Evolutionary conservation across 2,888 invertebrate species (phyloP).

Genomic region (Scaeva pyrastri): DNA sequence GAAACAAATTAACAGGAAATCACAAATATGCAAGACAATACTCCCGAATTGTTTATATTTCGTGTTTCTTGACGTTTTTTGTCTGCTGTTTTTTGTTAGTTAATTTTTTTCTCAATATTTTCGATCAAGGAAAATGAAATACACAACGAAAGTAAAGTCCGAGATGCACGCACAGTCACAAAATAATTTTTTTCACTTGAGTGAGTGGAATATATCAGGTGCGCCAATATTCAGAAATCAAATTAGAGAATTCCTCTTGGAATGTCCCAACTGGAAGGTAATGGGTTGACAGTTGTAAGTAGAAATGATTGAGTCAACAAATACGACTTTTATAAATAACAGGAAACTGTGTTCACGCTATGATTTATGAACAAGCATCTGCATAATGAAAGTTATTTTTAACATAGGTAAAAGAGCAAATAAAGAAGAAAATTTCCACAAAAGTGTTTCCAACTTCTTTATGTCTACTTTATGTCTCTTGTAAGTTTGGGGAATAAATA

Average conservation of each 20-base stretch:
- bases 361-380: no score
- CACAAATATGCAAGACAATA: conserved; percentile 28
- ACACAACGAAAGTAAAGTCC: conserved; percentile 38
- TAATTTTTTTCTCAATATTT: conserved; percentile 16
- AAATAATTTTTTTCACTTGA: conserved; percentile 43
- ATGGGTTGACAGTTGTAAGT: conserved; percentile 6
- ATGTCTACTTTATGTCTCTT: no score
- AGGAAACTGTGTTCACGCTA: no score
- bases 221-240: conserved; percentile 48
- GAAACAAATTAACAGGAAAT: conserved; percentile 9
- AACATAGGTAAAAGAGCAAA: no score
- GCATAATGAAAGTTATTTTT: no score
- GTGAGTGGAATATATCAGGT: conserved; percentile 40
- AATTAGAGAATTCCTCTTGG: conserved; percentile 9
- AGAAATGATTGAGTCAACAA: neutral
- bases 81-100: neutral
- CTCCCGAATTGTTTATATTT: conserved; percentile 52
- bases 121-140: conserved; percentile 23
- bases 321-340: no score
- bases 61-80: conserved; percentile 8
- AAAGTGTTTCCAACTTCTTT: no score
- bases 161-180: conserved; percentile 57
- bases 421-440: no score
- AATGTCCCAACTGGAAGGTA: neutral
- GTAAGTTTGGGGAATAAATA: no score